Base-by-base conservation (phyloP, 2,888 invertebrate species). In the Clitarchus hookeri region DNA sequence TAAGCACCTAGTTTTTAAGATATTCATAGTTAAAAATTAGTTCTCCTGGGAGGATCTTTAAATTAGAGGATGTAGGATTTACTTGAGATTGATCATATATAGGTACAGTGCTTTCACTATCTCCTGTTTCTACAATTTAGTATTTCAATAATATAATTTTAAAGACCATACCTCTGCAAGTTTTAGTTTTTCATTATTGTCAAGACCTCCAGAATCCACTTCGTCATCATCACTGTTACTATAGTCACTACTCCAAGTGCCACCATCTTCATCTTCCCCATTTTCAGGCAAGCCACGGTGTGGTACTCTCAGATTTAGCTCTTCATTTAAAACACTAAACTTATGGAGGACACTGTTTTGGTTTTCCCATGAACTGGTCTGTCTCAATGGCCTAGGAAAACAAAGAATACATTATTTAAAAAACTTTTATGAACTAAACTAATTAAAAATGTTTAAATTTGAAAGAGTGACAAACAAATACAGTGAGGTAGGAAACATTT, bases 181-280 rank as follows among this genome's bases (percentile, higher is more conserved):
- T 27, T 79, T 27, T 8, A 79, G 27, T n/a, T 79, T 27, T 19
- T 79, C 79, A 79, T 12, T 79, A 23, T 79, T 79, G 79, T n/a
- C 25, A 3, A 25, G 79, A 79, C 79, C 27, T 26, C 79, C 95
- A 26, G 94, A 92, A 88, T 93, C 92, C 0, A 93, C 93, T 87
- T 97, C 96, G 90, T 97, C 97, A 88, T 97, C 97, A 88, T 97
- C 98, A 88, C 97, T 97, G 89, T 97, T 97, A 88, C 97, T 97
- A 90, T 97, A 97, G 91, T 97, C 97, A 2, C 97, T 97, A 89
- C 97, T 97, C 96, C 97, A 98, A 90, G 96, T 96, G 84, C 95
- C 95, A 90, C 95, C 95, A 90, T 97, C 97, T 89, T 95, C 88
- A 23, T 86, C 87, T 84, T 88, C 86, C 6, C 85, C 85, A 79